Percentiles rank a stretch among this genome's conserved stretches.
Conservation (phyloP, 2,797 vertebrate species). For the Centropyge bicolor region DNA sequence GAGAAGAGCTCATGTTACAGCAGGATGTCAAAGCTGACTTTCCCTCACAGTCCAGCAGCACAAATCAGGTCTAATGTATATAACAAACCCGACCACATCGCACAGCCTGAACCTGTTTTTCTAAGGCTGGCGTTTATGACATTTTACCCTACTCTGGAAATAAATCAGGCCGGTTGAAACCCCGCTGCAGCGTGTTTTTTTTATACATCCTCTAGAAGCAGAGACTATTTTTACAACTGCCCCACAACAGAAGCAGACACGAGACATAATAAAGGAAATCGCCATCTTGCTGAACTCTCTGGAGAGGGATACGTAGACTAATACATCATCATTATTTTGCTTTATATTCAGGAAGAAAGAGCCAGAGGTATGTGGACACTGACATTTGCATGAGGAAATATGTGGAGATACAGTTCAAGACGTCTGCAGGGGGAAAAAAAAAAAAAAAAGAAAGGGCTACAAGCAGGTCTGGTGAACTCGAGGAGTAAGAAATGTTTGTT, state of each 20-base stretch:
- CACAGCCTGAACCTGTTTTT: slow-evolving; percentile 83
- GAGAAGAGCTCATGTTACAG: slow-evolving; percentile 65
- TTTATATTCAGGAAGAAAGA: slow-evolving; percentile 80
- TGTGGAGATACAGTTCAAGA: slow-evolving; percentile 66
- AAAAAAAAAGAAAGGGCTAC: no score
- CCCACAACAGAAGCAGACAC: slow-evolving; percentile 82
- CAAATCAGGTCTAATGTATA: slow-evolving; percentile 83
- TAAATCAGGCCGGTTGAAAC: slow-evolving; percentile 80
- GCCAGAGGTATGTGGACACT: slow-evolving; percentile 76
- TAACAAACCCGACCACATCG: slow-evolving; percentile 81
- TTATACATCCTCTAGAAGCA: slow-evolving; percentile 80
- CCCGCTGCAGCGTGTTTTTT: slow-evolving; percentile 68
- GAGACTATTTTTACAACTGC: slow-evolving; percentile 85
- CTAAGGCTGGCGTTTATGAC: slow-evolving; percentile 84
- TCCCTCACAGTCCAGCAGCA: slow-evolving; percentile 66
- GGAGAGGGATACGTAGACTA: slow-evolving; percentile 77
- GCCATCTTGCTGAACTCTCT: slow-evolving; percentile 78
- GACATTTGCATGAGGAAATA: slow-evolving; percentile 78
- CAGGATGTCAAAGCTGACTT: slow-evolving; percentile 74
- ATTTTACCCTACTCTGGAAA: slow-evolving; percentile 84
- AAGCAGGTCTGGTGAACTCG: slow-evolving; percentile 35
- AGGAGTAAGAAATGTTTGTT: slow-evolving; percentile 42
- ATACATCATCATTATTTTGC: slow-evolving; percentile 86
- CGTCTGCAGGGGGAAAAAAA: slow-evolving; percentile 34
- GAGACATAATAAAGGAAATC: slow-evolving; percentile 87